phyloP scores from a whole-genome alignment of 2,888 invertebrate species.

The Apotomis capreana region DNA sequence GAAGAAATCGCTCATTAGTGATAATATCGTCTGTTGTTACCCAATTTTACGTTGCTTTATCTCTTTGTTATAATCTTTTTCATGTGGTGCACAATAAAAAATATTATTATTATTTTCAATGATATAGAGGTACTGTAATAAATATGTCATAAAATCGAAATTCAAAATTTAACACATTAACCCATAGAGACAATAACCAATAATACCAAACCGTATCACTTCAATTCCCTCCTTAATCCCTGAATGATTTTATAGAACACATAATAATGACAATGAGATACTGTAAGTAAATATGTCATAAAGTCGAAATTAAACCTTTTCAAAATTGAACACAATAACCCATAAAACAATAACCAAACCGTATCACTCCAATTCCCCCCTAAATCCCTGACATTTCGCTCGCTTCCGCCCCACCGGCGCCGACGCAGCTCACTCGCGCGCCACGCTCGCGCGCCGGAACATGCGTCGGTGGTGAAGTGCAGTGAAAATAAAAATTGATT shows the following conservation, averaged over 20 bases:
- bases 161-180: not conserved
- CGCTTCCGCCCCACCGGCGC: constrained; percentile 58
- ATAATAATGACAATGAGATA: no score
- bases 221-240: constrained; percentile 54
- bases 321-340: not conserved
- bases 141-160: no score
- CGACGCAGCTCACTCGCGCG: constrained; percentile 64
- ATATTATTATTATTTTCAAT: no score
- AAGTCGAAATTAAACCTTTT: not conserved
- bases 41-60: no score
- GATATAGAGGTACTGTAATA: no score
- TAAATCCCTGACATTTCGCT: constrained; percentile 73
- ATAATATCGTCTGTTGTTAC: no score
- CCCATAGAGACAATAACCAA: not conserved
- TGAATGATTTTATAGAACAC: constrained; percentile 50
- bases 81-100: no score
- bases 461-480: constrained; percentile 80
- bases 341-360: constrained; percentile 16
- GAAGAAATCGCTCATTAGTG: no score
- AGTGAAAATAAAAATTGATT: constrained; percentile 55
- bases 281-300: not conserved
- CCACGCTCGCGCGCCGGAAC: constrained; percentile 77
- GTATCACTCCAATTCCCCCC: constrained; percentile 32
- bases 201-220: constrained; percentile 24
- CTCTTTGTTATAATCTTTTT: no score